Evolutionary conservation across 2,888 invertebrate genomes (phyloP), one percentile per base, ranked within the genome.

Genomic region (Bugula neritina): DNA sequence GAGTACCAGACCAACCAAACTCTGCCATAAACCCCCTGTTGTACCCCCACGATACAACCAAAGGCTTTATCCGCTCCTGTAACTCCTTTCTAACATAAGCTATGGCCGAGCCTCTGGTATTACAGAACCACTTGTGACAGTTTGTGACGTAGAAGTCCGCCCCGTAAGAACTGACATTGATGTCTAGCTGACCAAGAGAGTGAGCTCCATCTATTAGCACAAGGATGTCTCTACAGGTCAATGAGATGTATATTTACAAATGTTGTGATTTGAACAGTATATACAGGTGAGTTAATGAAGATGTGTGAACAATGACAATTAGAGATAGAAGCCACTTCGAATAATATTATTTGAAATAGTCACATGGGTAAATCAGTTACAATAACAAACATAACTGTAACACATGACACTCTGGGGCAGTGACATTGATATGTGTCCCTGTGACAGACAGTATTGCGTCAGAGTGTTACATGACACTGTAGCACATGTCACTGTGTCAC

Each of bases 141-240:
- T 83, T 83, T 5, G 81, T 79, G 0, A 80, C 77, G 74, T 83
- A 83, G 74, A 77, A 82, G 74, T 83, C 83, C 27, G 75, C 54
- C 2, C 35, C 55, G 27, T 82, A 72, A 57, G 79, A 73, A 31
- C 5, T 13, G 5, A 72, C 34, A 31, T 72, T 35, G 23, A 82
- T 72, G 17, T 76, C 75, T 3, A 81, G 71, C 29, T 77, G 73
- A 23, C 83, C 83, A 23, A 83, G 73, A n/a, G 79, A 80, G 77
- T 83, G 83, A 23, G 83, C 83, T 5, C 82, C 83, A 76, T 83
- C 83, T 54, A 83, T 75, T 23, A 82, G 75, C 0, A 82, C 80
- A 35, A 75, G 77, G 69, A 81, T 75, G 69, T 77, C 75, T 72
- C 80, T 80, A 74, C 21, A 75, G 75, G n/a, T 23, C 55, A 25